phyloP scores from a whole-genome alignment of 2,797 vertebrate species.

The Falco berigora region DNA sequence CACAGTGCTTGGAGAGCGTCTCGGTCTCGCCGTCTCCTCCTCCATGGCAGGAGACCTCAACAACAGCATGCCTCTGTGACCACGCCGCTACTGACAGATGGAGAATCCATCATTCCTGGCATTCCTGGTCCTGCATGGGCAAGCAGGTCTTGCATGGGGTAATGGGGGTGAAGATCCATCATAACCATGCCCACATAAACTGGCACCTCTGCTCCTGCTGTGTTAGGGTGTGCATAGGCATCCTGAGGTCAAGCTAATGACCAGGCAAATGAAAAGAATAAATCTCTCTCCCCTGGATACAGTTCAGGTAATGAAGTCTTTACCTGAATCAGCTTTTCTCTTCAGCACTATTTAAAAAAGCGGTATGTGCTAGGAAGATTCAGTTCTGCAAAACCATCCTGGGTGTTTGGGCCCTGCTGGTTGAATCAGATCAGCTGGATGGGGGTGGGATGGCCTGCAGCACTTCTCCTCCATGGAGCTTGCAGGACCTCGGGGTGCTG shows the following conservation, averaged over 20 bases:
- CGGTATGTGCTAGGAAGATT: background rate
- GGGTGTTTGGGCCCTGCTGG: background rate
- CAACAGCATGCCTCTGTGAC: background rate
- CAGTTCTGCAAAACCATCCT: background rate
- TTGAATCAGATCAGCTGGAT: background rate
- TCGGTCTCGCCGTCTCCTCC: accelerated
- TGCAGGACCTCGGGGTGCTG: background rate
- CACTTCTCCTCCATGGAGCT: background rate
- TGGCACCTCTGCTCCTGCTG: background rate
- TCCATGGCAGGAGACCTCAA: background rate
- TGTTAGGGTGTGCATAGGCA: background rate
- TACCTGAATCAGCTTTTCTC: background rate
- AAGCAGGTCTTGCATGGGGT: background rate
- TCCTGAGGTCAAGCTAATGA: background rate
- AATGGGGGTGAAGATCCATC: accelerated
- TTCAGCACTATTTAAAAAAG: background rate
- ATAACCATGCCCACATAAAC: accelerated
- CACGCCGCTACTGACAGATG: background rate
- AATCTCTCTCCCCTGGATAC: background rate
- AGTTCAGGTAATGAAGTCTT: background rate
- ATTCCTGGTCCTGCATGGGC: background rate
- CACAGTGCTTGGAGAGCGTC: background rate
- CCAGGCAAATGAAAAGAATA: background rate
- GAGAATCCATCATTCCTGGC: background rate
- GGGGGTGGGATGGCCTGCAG: background rate